Evolutionary conservation across 1,140 invertebrate genomes (phyloP).

Genomic region (Subanguina moxae): DNA sequence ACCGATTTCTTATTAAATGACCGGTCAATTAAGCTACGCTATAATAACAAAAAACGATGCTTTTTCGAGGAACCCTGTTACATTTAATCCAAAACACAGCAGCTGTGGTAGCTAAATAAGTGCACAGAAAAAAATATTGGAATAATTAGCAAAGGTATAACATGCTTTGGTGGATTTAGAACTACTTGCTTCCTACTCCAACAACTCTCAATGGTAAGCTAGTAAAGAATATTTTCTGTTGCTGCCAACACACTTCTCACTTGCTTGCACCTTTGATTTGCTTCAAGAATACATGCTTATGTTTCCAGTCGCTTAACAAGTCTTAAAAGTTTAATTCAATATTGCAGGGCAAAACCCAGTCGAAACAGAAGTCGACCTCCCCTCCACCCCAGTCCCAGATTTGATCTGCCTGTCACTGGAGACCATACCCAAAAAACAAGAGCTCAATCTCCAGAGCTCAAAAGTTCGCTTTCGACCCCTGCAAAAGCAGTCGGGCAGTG

Average conservation of each 20-base stretch:
- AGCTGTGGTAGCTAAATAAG: conserved; percentile 3
- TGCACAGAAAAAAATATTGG: neutral
- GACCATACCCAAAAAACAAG: neutral
- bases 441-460: conserved; percentile 2
- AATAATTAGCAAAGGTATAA: neutral
- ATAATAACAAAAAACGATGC: too few relatives aligned
- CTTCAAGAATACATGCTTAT: neutral
- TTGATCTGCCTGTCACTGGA: neutral
- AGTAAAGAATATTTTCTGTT: neutral
- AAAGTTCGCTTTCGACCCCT: neutral
- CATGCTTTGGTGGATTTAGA: conserved; percentile 9
- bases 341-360: neutral
- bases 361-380: neutral
- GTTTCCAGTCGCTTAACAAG: neutral
- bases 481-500: neutral
- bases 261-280: neutral
- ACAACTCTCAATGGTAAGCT: neutral
- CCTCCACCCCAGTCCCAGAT: neutral
- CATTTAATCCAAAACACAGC: too few relatives aligned
- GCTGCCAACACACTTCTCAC: too few relatives aligned
- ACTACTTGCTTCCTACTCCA: neutral
- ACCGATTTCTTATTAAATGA: too few relatives aligned
- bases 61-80: too few relatives aligned
- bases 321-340: neutral
- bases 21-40: too few relatives aligned